Evolutionary conservation across 2,888 invertebrate species (phyloP).

Genomic region (Rhagophthalmus giganteus): DNA sequence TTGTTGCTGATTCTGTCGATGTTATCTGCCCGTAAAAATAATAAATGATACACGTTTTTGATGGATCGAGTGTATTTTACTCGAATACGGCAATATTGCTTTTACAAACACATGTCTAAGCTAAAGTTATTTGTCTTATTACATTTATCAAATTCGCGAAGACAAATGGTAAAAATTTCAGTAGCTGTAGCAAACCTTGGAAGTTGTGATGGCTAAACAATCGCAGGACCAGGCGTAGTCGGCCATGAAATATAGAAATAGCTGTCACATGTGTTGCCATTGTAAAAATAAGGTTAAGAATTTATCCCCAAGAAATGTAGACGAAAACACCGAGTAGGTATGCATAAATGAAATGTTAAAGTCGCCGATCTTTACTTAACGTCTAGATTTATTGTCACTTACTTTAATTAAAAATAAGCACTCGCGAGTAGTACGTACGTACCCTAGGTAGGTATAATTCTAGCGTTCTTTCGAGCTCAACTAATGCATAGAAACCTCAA

Average conservation of each 20-base stretch:
- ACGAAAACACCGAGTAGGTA: too few species aligned
- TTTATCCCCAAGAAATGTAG: neutral
- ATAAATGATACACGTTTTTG: too few species aligned
- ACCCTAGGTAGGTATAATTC: too few species aligned
- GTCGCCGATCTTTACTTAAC: neutral
- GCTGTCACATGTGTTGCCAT: slow-evolving; percentile 44
- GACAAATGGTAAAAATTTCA: slow-evolving; percentile 34
- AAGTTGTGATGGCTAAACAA: slow-evolving; percentile 49
- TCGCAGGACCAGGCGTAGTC: slow-evolving; percentile 43
- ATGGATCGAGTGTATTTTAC: too few species aligned
- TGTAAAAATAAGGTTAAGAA: slow-evolving; percentile 31
- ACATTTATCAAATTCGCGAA: slow-evolving; percentile 40
- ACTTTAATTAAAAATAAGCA: neutral
- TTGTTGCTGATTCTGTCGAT: too few species aligned
- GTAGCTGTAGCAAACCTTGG: slow-evolving; percentile 20
- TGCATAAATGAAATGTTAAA: too few species aligned
- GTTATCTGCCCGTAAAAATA: too few species aligned
- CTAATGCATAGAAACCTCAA: too few species aligned
- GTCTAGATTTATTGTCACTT: neutral
- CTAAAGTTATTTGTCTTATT: too few species aligned
- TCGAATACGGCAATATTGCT: too few species aligned
- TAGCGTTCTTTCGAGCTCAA: neutral
- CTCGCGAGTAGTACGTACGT: neutral
- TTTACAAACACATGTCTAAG: too few species aligned
- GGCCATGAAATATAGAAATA: slow-evolving; percentile 49